A percentile compares a stretch with the other conserved stretches of the same genome.
These are phyloP conservation scores for Pithys albifrons DNA, from an alignment of 2,113 vertebrate species.

Conservation along the genomic window DNA sequence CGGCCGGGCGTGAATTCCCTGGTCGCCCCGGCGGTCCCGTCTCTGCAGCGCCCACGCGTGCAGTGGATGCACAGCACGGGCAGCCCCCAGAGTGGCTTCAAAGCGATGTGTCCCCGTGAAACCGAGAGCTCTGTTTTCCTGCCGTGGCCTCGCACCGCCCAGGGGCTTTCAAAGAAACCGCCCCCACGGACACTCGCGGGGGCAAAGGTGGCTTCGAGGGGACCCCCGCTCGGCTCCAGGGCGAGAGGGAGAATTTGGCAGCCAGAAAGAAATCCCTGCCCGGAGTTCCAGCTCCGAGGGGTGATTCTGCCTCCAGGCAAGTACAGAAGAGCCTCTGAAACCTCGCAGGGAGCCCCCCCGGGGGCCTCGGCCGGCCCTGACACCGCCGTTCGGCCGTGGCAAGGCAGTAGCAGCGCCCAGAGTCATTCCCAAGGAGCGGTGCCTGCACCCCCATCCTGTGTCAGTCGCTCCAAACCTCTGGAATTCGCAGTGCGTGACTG, in stretches of 20 bases:
- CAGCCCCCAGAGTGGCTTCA: not conserved
- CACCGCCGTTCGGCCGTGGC: not conserved
- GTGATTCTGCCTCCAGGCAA: not conserved
- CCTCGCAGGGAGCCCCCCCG: not conserved
- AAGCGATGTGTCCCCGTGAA: not conserved
- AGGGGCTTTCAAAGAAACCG: not conserved
- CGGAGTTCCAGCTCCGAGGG: not conserved
- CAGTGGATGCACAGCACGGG: not conserved
- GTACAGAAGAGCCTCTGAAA: rapidly evolving
- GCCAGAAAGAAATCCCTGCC: not conserved
- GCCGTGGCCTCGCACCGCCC: not conserved
- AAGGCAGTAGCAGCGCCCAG: not conserved
- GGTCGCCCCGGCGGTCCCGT: too few species aligned
- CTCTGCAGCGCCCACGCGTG: not conserved
- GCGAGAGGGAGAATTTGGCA: not conserved
- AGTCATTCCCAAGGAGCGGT: not conserved
- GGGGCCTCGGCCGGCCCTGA: not conserved
- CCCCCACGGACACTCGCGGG: not conserved
- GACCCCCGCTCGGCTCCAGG: not conserved
- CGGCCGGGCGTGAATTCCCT: not conserved
- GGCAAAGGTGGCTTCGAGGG: not conserved
- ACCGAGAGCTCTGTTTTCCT: not conserved
- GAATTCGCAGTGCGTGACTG: not conserved
- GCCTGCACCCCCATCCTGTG: not conserved
- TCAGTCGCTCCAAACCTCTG: rapidly evolving